Evolutionary conservation across 2,797 vertebrate genomes (phyloP).

Genomic region (Aphelocoma californica): DNA sequence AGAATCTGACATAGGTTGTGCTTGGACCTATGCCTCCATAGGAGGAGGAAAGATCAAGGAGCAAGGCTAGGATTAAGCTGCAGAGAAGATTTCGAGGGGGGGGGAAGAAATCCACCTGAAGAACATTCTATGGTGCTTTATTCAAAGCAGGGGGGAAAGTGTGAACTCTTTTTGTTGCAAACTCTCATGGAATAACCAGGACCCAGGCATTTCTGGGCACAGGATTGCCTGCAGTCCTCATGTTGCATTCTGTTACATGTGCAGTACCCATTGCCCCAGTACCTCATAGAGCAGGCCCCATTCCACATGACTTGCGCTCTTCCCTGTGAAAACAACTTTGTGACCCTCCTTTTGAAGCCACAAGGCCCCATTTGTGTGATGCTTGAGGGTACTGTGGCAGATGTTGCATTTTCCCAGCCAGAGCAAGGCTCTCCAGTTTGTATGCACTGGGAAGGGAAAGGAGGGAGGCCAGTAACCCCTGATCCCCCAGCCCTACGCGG

Average conservation of each 20-base stretch:
- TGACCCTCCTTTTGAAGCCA: rapidly evolving
- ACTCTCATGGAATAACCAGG: rapidly evolving
- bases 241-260: rapidly evolving
- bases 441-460: background rate
- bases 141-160: too few relatives aligned
- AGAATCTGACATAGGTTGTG: background rate
- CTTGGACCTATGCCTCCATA: background rate
- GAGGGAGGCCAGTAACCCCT: background rate
- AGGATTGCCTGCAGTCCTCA: background rate
- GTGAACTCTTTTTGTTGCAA: background rate
- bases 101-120: background rate
- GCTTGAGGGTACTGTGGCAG: background rate
- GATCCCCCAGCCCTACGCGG: background rate
- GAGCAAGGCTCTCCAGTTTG: background rate
- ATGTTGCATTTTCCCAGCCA: background rate
- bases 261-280: background rate
- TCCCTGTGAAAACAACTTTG: background rate
- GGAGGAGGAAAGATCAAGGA: background rate
- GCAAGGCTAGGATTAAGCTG: background rate
- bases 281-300: background rate
- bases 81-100: background rate
- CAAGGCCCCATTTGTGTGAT: background rate
- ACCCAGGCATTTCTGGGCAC: background rate
- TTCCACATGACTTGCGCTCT: rapidly evolving
- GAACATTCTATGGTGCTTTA: background rate